phyloP scores from a whole-genome alignment of 2,888 invertebrate genomes.

The Mesorhabditis sp. region DNA sequence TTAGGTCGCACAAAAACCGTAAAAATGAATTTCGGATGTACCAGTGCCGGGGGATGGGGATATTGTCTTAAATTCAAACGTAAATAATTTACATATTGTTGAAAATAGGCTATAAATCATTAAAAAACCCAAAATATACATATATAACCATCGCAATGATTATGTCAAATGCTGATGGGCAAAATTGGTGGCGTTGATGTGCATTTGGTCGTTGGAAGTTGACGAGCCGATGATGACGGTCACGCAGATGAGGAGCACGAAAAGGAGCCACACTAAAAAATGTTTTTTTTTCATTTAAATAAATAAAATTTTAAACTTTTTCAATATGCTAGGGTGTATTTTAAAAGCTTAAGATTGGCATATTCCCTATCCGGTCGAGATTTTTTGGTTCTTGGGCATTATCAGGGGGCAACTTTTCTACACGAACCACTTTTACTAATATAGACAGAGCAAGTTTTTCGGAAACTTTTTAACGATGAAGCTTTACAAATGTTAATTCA shows the following conservation, averaged over 20 bases:
- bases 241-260: conserved; percentile 35
- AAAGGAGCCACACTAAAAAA: conserved; percentile 28
- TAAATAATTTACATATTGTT: too few species aligned
- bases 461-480: background rate
- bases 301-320: background rate
- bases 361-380: background rate
- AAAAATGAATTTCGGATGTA: too few species aligned
- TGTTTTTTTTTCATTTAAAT: background rate
- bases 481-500: too few species aligned
- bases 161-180: background rate
- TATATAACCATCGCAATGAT: too few species aligned
- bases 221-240: conserved; percentile 34
- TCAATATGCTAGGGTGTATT: background rate
- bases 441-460: background rate
- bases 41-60: too few species aligned
- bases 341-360: background rate
- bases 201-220: conserved; percentile 26
- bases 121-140: too few species aligned
- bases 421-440: too few species aligned
- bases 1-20: too few species aligned
- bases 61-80: too few species aligned
- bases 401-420: too few species aligned
- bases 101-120: too few species aligned
- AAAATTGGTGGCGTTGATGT: conserved; percentile 6
- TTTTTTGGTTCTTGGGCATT: too few species aligned